phyloP scores from a whole-genome alignment of 2,888 invertebrate genomes.

The Microctonus aethiopoides region DNA sequence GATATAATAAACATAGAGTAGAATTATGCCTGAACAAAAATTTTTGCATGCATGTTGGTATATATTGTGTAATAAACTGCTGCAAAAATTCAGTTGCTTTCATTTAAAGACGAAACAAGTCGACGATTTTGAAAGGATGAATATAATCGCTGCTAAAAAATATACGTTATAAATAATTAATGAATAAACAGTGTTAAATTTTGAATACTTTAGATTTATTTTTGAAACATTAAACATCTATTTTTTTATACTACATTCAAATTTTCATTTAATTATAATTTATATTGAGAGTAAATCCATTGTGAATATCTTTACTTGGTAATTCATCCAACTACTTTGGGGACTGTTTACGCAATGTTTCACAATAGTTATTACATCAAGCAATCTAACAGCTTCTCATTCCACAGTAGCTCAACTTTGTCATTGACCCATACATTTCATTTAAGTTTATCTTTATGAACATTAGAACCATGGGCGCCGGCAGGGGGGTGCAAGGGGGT shows the following conservation, averaged over 20 bases:
- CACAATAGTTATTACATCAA: conserved; percentile 9
- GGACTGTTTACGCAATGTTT: conserved; percentile 8
- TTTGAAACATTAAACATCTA: no score
- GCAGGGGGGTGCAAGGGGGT: no score
- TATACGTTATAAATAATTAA: neutral
- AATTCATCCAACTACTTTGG: no score
- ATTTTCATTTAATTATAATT: no score
- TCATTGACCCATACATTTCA: conserved; percentile 1
- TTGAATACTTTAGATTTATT: no score
- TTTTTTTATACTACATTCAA: no score
- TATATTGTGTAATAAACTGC: neutral
- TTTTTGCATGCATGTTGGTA: neutral
- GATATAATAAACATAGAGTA: neutral
- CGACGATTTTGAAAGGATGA: neutral
- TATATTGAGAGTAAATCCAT: no score
- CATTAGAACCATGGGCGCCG: neutral
- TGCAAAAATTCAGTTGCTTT: neutral
- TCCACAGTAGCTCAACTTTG: neutral
- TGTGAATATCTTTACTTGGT: no score
- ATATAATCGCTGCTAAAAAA: neutral
- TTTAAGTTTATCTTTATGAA: neutral
- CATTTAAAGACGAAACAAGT: neutral
- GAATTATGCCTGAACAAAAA: neutral
- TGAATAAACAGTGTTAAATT: no score
- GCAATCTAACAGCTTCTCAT: conserved; percentile 6